Evolutionary conservation across 1,140 invertebrate genomes (phyloP).

Genomic region (Drosophila nebulosa): DNA sequence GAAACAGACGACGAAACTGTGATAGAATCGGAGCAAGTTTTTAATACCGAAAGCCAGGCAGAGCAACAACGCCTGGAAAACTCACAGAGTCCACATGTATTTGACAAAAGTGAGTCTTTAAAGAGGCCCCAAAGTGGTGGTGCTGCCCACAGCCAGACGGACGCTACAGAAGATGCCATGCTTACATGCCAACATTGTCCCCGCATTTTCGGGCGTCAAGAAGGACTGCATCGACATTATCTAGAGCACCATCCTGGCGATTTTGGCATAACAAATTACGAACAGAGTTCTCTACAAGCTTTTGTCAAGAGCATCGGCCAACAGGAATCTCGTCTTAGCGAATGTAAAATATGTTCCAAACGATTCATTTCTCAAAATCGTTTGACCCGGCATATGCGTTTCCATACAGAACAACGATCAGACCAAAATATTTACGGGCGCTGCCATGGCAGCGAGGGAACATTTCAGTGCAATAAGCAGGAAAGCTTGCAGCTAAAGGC

Average conservation of each 20-base stretch:
- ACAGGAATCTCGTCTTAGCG: constrained; percentile 84
- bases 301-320: constrained; percentile 61
- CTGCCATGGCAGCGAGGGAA: constrained; percentile 83
- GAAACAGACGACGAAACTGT: not conserved
- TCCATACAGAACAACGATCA: constrained; percentile 84
- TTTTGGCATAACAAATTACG: not conserved
- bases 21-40: not conserved
- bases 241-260: constrained; percentile 48
- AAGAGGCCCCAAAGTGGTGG: constrained; percentile 36
- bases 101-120: constrained; percentile 58
- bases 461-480: constrained; percentile 79
- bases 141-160: constrained; percentile 41
- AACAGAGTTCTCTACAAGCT: not conserved
- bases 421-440: constrained; percentile 82
- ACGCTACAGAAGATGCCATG: constrained; percentile 37
- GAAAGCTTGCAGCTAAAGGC: constrained; percentile 43
- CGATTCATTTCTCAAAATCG: constrained; percentile 82
- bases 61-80: not conserved
- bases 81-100: constrained; percentile 51
- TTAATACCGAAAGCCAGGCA: not conserved
- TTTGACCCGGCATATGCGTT: constrained; percentile 84
- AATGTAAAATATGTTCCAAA: constrained; percentile 82
- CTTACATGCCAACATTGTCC: constrained; percentile 81
- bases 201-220: constrained; percentile 82
- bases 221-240: constrained; percentile 75